phyloP scores from a whole-genome alignment of 2,888 invertebrate genomes.

The Lycaena phlaeas region DNA sequence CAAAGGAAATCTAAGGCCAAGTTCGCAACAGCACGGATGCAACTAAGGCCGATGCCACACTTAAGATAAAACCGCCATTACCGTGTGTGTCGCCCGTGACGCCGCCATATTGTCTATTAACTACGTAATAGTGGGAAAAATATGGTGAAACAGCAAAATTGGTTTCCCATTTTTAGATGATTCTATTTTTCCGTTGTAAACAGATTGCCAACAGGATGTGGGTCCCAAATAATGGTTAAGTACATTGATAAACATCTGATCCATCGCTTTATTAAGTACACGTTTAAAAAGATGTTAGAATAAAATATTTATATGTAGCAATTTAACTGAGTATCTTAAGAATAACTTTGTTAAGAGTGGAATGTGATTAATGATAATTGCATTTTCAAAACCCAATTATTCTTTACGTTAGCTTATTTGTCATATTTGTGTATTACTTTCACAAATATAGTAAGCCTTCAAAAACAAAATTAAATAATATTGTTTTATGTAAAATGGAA shows the following conservation, averaged over 20 bases:
- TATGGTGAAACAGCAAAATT: slow-evolving; percentile 41
- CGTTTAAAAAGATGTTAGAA: too few species aligned
- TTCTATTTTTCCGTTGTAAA: slow-evolving; percentile 18
- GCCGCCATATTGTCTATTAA: slow-evolving; percentile 60
- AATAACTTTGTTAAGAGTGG: too few species aligned
- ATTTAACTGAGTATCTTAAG: too few species aligned
- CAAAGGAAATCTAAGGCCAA: slow-evolving; percentile 31
- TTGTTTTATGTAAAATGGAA: background rate
- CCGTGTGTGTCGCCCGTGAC: slow-evolving; percentile 61
- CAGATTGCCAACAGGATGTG: slow-evolving; percentile 1
- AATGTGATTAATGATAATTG: too few species aligned
- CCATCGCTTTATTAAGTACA: too few species aligned
- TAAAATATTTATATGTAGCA: too few species aligned
- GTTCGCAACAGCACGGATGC: slow-evolving; percentile 46
- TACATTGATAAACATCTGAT: too few species aligned
- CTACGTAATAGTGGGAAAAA: slow-evolving; percentile 61
- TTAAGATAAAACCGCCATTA: slow-evolving; percentile 58
- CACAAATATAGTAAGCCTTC: too few species aligned
- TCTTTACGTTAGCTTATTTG: too few species aligned
- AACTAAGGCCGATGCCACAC: slow-evolving; percentile 60
- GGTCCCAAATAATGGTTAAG: background rate
- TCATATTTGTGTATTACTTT: too few species aligned
- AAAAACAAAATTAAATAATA: too few species aligned
- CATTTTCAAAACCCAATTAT: too few species aligned
- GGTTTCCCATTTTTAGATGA: slow-evolving; percentile 35